Base-by-base conservation (phyloP, 2,113 vertebrate species). In the Chauna torquata region DNA sequence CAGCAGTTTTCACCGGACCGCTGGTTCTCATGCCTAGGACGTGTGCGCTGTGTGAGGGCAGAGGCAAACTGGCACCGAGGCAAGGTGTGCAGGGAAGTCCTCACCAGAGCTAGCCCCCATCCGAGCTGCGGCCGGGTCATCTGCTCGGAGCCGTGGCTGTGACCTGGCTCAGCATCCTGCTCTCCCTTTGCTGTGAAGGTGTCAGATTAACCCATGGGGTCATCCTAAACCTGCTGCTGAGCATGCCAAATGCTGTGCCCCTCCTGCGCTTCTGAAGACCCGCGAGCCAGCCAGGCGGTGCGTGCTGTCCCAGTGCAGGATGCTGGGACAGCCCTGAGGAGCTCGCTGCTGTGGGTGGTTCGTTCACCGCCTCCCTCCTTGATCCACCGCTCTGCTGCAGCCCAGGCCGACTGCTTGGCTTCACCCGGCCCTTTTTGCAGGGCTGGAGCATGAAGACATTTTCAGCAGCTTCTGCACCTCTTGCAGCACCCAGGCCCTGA, bases 1-100 rank as follows among this genome's bases (percentile, higher is more conserved):
- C 25, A 64, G 72, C 1, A 3, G 0, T 18, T 59, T 83, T 58
- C 18, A 38, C 16, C 42, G 75, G 69, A 8, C 42, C 38, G 42
- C 16, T 22, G 7, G 20, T 38, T 47, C 24, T 4, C 44, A 27
- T 69, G n/a, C 18, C 17, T 5, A 20, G 52, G 57, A 76, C 19
- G 5, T 32, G 23, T 18, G n/a, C 34, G 12, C 0, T 36, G 49
- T 9, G n/a, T 8, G 14, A 0, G 0, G 27, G 7, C 57, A 75
- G 76, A 52, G 28, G 44, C 55, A 84, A 80, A n/a, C 22, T 3
- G 15, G 54, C 27, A 52, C 17, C 0, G 4, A 61, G 34, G 55
- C 0, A 9, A 34, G 0, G 0, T 1, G 23, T 42, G 28, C 47
- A 45, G 52, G 57, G 42, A 71, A 38, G 70, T 32, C n/a, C 82